A percentile compares a stretch with the other conserved stretches of the same genome.
These are phyloP conservation scores for Chiloscyllium plagiosum DNA, from an alignment of 2,113 vertebrate genomes.

Conservation along the genomic window DNA sequence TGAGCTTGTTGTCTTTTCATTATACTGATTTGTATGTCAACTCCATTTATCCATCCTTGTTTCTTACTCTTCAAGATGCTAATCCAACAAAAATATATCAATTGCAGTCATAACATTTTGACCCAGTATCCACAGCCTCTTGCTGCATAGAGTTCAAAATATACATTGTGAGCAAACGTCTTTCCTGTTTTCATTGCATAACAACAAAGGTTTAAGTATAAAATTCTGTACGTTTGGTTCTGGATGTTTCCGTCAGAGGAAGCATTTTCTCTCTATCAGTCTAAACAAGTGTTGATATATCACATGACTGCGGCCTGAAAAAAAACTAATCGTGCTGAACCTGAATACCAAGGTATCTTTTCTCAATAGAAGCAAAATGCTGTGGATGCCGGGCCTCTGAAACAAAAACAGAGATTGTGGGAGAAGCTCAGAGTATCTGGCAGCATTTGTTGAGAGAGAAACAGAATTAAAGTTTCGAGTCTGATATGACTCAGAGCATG, in stretches of 20 bases:
- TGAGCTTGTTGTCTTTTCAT: too few relatives aligned
- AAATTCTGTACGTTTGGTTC: background rate
- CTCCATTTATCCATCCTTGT: too few relatives aligned
- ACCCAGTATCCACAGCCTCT: background rate
- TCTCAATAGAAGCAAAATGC: background rate
- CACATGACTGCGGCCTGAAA: background rate
- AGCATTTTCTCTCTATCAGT: background rate
- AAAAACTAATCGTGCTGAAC: background rate
- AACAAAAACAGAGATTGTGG: too few relatives aligned
- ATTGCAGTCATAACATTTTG: background rate
- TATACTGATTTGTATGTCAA: too few relatives aligned
- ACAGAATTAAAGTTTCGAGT: too few relatives aligned
- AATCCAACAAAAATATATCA: background rate
- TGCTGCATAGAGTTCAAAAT: background rate
- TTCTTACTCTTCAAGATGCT: background rate
- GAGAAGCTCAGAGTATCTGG: too few relatives aligned
- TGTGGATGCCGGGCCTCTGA: too few relatives aligned
- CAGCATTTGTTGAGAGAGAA: too few relatives aligned
- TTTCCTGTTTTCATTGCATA: background rate
- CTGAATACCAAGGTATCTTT: background rate
- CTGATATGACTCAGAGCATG: too few relatives aligned
- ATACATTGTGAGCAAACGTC: background rate
- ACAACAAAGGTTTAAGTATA: background rate
- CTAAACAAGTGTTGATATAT: too few relatives aligned
- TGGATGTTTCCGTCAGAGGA: background rate